Percentiles rank a stretch among this genome's conserved stretches.
Conservation (phyloP, 2,113 vertebrate genomes). For the Daubentonia madagascariensis region DNA sequence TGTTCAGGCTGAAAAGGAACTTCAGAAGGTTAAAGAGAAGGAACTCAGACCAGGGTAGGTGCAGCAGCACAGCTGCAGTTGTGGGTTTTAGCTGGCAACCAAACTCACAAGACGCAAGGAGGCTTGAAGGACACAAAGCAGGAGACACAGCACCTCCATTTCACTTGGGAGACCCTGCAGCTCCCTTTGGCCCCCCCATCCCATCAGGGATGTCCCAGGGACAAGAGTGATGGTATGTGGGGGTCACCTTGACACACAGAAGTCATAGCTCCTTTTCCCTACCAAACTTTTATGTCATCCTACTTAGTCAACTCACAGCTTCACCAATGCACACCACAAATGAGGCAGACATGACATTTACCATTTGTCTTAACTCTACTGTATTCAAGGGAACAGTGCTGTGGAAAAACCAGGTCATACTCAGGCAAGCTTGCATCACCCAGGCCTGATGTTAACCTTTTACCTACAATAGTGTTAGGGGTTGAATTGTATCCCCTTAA, state of each 20-base stretch:
- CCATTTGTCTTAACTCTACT: not conserved
- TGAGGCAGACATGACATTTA: not conserved
- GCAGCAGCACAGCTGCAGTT: not conserved
- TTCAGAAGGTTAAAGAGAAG: not conserved
- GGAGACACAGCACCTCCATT: not conserved
- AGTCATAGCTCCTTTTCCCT: not conserved
- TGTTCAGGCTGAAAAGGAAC: not conserved
- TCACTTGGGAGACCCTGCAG: not conserved
- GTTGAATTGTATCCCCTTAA: not conserved
- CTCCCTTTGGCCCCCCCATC: not conserved
- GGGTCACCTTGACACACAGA: not conserved
- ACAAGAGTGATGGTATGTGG: not conserved
- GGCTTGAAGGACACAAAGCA: not conserved
- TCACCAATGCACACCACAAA: not conserved
- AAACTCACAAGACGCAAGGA: not conserved
- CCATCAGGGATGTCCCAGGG: no score
- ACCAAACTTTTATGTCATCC: not conserved
- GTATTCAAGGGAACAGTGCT: not conserved
- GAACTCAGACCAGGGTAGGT: not conserved
- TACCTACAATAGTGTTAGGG: not conserved
- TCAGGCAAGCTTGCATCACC: not conserved
- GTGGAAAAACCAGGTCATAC: not conserved
- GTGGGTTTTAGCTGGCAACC: not conserved
- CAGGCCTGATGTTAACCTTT: not conserved
- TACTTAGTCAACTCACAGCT: not conserved